Base-by-base conservation (phyloP, 2,113 vertebrate genomes). In the Gobio gobio region DNA sequence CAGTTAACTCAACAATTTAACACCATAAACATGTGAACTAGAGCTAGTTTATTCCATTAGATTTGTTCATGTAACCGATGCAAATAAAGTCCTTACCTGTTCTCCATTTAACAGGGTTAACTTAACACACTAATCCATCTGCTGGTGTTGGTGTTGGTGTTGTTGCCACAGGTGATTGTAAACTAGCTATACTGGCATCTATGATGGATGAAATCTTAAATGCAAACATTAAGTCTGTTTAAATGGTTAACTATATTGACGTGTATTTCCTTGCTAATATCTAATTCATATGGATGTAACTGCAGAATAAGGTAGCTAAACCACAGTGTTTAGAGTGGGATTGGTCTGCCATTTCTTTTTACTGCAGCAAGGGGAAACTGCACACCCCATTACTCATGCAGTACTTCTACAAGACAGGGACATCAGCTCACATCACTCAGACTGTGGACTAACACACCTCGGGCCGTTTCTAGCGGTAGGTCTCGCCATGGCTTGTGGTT, bases 311-410 rank as follows among this genome's bases (percentile, higher is more conserved):
- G 56, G 26, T 61, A 49, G 40, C 66, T 73, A 70, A 70, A n/a
- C n/a, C 70, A 49, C 26, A 76, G 43, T 20, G 24, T 61, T 81
- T 43, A 73, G 56, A 63, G 68, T 74, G 22, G 86, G 64, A 88
- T 22, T 83, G 56, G 33, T n/a, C 40, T 86, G 77, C 74, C 82
- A 73, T 51, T 24, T 78, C 43, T 29, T 79, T 82, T 81, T 76
- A 84, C 59, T 84, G 77, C 74, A 82, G 75, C 64, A 59, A 61
- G n/a, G 49, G 79, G 79, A 82, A 59, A 85, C 85, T 78, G 40
- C 83, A 85, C 77, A 76, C 78, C 54, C 74, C 74, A 78, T 88
- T 85, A 78, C 78, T 88, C 79, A 61, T 58, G 29, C 45, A 40
- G 84, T 29, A 83, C 73, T 83, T 78, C 14, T 85, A 83, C 64